These are phyloP conservation scores for Eubasilissa regina DNA, from an alignment of 1,140 invertebrate species.

Conservation along the genomic window DNA sequence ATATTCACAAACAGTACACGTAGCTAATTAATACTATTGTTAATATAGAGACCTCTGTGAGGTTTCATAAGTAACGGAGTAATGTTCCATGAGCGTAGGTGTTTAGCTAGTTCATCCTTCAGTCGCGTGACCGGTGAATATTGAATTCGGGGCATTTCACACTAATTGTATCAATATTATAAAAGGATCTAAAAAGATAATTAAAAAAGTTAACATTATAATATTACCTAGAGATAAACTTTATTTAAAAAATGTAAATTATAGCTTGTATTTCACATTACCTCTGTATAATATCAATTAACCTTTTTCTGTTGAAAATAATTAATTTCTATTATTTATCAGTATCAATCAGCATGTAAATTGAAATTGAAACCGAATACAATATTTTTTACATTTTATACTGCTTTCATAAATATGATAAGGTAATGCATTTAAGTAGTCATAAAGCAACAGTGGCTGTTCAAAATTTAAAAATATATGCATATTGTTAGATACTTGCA, in stretches of 20 bases:
- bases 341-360: neutral
- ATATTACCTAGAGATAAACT: conserved; percentile 8
- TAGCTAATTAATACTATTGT: neutral
- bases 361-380: neutral
- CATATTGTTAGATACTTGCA: conserved; percentile 17
- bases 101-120: conserved; percentile 1
- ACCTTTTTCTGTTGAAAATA: conserved; percentile 3
- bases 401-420: conserved; percentile 19
- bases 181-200: conserved; percentile 28
- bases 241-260: conserved; percentile 20
- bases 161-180: conserved; percentile 22
- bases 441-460: conserved; percentile 20
- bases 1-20: neutral
- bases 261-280: conserved; percentile 31
- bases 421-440: conserved; percentile 3
- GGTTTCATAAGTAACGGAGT: neutral
- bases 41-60: conserved; percentile 16
- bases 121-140: conserved; percentile 10
- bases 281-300: neutral
- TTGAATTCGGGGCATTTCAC: conserved; percentile 21
- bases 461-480: conserved; percentile 28
- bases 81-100: neutral
- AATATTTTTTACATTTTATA: conserved; percentile 46
- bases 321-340: neutral
- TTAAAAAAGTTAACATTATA: conserved; percentile 25